Conservation (phyloP, 53 echinoderm and acorn worm genomes). For the Apostichopus leukothele region DNA sequence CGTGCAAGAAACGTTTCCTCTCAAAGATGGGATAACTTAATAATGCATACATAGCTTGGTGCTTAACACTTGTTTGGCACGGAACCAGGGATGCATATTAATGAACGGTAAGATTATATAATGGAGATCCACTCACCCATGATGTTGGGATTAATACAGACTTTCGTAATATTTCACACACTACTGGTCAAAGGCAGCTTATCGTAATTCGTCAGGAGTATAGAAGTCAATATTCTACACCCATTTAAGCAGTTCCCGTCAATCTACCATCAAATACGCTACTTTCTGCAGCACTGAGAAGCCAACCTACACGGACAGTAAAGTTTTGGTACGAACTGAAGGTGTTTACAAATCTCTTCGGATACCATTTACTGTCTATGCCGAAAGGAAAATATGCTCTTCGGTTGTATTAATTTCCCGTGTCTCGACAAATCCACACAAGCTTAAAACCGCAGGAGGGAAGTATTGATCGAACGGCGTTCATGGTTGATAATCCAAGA, state of each 20-base stretch:
- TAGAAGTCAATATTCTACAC: too few species aligned
- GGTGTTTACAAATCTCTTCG: slow-evolving; percentile 3
- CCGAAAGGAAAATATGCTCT: slow-evolving; percentile 23
- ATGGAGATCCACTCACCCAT: background rate
- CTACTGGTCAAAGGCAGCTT: background rate
- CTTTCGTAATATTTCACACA: slow-evolving; percentile 5
- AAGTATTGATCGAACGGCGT: slow-evolving; percentile 17
- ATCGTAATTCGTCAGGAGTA: background rate
- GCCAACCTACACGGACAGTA: background rate
- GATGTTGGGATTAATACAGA: background rate
- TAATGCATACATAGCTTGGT: too few species aligned
- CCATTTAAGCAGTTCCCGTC: too few species aligned
- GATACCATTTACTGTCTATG: slow-evolving; percentile 1
- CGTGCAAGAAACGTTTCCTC: too few species aligned
- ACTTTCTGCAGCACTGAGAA: too few species aligned
- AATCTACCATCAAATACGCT: too few species aligned
- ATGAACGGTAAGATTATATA: background rate
- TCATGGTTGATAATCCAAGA: slow-evolving; percentile 16
- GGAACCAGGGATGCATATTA: too few species aligned
- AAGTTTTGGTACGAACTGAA: slow-evolving; percentile 1
- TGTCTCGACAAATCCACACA: slow-evolving; percentile 41
- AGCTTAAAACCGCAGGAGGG: slow-evolving; percentile 31
- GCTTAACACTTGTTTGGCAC: too few species aligned
- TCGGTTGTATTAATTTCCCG: slow-evolving; percentile 33
- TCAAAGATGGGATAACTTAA: too few species aligned